phyloP scores from a whole-genome alignment of 2,888 invertebrate genomes.

The Sarcophaga carnaria region DNA sequence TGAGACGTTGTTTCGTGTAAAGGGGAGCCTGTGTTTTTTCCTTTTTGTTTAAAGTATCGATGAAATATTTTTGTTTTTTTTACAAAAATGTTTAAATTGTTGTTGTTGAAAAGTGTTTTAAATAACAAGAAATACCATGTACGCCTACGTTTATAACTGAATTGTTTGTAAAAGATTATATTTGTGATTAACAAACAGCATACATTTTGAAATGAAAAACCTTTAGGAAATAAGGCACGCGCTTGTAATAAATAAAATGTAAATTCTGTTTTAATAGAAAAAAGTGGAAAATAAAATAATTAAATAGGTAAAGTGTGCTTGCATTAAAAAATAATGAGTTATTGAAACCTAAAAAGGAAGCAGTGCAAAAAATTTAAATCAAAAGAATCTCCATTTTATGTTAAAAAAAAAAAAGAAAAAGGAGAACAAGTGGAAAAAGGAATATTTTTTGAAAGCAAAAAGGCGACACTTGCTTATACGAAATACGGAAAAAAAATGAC shows the following conservation, averaged over 20 bases:
- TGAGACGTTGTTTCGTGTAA: slow-evolving; percentile 42
- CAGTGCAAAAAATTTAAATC: background rate
- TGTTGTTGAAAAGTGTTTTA: slow-evolving; percentile 13
- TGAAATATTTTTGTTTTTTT: background rate
- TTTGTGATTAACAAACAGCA: slow-evolving; percentile 1
- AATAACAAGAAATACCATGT: slow-evolving; percentile 35
- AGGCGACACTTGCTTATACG: background rate
- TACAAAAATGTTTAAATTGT: background rate
- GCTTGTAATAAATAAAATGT: slow-evolving; percentile 14
- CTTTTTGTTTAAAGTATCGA: background rate
- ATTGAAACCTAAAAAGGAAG: background rate
- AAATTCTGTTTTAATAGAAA: background rate
- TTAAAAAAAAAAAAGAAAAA: slow-evolving; percentile 18
- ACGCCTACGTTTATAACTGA: slow-evolving; percentile 62
- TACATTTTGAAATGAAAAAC: background rate
- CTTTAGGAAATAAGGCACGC: slow-evolving; percentile 21
- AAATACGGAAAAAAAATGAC: background rate
- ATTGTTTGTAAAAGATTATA: slow-evolving; percentile 39
- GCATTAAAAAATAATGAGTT: too few relatives aligned
- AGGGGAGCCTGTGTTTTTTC: slow-evolving; percentile 1
- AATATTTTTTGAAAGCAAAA: background rate
- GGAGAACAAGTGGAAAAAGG: background rate
- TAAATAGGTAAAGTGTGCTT: slow-evolving; percentile 9
- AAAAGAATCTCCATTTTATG: slow-evolving; percentile 31
- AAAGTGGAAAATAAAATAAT: background rate